These are phyloP conservation scores for Parnassius smintheus DNA, from an alignment of 2,888 invertebrate genomes.

Conservation along the genomic window DNA sequence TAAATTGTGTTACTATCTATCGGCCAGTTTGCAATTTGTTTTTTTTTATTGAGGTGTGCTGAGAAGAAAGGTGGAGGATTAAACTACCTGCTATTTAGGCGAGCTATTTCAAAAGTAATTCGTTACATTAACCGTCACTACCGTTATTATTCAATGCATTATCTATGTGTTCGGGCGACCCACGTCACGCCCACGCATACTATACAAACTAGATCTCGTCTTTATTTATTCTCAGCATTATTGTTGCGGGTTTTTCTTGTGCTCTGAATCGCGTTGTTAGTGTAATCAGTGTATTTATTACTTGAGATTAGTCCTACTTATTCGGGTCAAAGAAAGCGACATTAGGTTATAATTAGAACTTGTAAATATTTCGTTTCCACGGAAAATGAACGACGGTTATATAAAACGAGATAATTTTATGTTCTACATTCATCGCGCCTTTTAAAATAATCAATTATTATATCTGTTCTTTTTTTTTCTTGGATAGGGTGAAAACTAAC, in stretches of 20 bases:
- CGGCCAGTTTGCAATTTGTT: background rate
- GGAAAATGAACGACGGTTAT: no score
- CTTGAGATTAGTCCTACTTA: conserved; percentile 30
- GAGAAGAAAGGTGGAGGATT: background rate
- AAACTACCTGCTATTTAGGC: conserved; percentile 26
- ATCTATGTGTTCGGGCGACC: conserved; percentile 40
- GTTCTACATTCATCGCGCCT: no score
- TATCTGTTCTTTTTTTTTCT: no score
- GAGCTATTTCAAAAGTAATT: conserved; percentile 26
- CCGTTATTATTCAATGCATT: conserved; percentile 50
- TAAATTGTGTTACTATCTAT: background rate
- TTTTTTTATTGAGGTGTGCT: background rate
- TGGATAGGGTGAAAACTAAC: no score
- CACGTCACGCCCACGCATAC: conserved; percentile 58
- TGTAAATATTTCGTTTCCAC: no score
- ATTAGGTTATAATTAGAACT: no score
- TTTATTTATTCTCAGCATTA: conserved; percentile 51
- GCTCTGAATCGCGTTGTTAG: conserved; percentile 35
- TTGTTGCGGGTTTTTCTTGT: conserved; percentile 48
- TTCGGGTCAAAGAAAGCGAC: conserved; percentile 9
- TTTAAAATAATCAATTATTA: no score
- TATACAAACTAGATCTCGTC: conserved; percentile 66
- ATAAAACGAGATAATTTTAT: no score
- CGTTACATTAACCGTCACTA: conserved; percentile 27
- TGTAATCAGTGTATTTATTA: conserved; percentile 43